phyloP scores from a whole-genome alignment of 2,888 invertebrate genomes.

The Aphidius colemani region DNA sequence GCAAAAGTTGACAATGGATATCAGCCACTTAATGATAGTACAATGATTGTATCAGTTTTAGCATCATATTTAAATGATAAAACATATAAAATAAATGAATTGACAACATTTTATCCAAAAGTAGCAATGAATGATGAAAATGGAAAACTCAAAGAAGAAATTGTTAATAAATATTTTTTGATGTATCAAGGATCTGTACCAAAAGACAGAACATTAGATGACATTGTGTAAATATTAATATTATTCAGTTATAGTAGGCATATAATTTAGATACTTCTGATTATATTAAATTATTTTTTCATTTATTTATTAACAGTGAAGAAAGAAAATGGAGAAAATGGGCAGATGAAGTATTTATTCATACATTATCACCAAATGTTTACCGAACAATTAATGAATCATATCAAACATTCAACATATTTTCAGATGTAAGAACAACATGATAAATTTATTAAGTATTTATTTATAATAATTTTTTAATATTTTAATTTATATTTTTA shows the following conservation, averaged over 20 bases:
- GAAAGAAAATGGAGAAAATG: slow-evolving; percentile 96
- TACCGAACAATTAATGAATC: slow-evolving; percentile 87
- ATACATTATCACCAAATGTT: slow-evolving; percentile 94
- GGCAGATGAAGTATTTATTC: slow-evolving; percentile 91
- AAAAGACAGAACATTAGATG: slow-evolving; percentile 62
- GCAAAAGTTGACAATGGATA: slow-evolving; percentile 75
- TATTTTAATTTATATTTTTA: slow-evolving; percentile 23
- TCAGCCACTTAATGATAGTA: slow-evolving; percentile 90
- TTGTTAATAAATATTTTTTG: slow-evolving; percentile 86
- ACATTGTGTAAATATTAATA: slow-evolving; percentile 64
- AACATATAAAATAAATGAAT: slow-evolving; percentile 67
- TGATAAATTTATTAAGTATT: not conserved
- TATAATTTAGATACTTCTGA: not conserved
- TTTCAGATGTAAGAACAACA: slow-evolving; percentile 68
- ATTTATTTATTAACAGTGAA: slow-evolving; percentile 65
- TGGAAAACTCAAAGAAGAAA: slow-evolving; percentile 73
- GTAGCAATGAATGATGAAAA: slow-evolving; percentile 71
- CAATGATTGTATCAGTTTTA: slow-evolving; percentile 88
- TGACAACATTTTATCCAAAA: slow-evolving; percentile 78
- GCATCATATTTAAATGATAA: slow-evolving; percentile 75
- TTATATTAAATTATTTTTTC: slow-evolving; percentile 17
- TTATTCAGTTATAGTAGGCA: too few species aligned
- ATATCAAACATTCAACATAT: slow-evolving; percentile 91
- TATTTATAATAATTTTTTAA: slow-evolving; percentile 11
- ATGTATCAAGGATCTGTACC: slow-evolving; percentile 73